Percentiles rank a stretch among this genome's conserved stretches.
Conservation (phyloP, 2,113 vertebrate genomes). For the Spilogale gracilis region DNA sequence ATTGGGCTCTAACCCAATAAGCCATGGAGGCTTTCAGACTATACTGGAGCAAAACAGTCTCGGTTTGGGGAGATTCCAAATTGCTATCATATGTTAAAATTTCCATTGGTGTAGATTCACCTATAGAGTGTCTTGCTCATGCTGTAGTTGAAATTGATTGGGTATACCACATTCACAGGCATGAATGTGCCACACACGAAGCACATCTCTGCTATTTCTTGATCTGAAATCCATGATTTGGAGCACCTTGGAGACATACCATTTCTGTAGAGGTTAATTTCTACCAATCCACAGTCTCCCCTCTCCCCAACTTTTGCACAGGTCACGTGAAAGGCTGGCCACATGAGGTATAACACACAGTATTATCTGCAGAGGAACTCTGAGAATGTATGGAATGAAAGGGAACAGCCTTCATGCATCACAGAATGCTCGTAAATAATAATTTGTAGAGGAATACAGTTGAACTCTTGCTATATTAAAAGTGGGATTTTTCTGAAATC, state of each 20-base stretch:
- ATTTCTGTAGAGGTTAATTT: not conserved
- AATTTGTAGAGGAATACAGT: not conserved
- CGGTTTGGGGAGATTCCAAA: not conserved
- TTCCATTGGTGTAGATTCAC: conserved; percentile 1
- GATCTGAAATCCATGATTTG: not conserved
- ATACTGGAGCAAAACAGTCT: not conserved
- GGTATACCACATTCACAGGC: not conserved
- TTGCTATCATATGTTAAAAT: not conserved
- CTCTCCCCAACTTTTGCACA: not conserved
- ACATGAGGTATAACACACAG: not conserved
- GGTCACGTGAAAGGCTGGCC: not conserved
- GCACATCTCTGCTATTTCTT: not conserved
- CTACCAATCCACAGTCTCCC: too few relatives aligned
- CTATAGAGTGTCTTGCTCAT: not conserved
- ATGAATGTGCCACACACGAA: not conserved
- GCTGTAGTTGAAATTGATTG: not conserved
- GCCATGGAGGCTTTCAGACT: not conserved
- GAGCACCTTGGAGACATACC: not conserved
- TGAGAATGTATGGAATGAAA: conserved; percentile 46
- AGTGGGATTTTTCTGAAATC: not conserved
- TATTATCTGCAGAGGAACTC: conserved; percentile 26
- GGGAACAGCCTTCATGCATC: not conserved
- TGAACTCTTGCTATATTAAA: not conserved
- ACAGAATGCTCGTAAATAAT: not conserved
- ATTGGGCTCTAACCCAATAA: not conserved